Conservation (phyloP, 2,888 invertebrate genomes). For the Hedychridium roseum region DNA sequence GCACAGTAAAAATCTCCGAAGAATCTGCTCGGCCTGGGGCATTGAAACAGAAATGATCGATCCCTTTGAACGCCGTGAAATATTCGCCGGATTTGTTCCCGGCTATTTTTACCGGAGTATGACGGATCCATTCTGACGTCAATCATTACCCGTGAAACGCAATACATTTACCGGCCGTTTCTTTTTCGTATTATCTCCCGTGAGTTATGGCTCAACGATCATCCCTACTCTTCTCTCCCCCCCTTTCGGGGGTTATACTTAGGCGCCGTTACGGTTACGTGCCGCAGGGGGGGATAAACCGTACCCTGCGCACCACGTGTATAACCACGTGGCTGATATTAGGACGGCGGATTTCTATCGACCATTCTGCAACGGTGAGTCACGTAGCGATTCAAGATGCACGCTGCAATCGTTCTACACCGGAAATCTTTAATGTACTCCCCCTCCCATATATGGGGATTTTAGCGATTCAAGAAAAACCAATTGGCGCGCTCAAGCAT, state of each 20-base stretch:
- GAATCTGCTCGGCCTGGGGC: too few species aligned
- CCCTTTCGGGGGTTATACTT: background rate
- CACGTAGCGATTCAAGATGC: too few species aligned
- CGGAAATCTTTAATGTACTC: too few species aligned
- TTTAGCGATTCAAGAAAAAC: too few species aligned
- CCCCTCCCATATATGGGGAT: too few species aligned
- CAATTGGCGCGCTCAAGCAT: too few species aligned
- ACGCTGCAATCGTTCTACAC: too few species aligned
- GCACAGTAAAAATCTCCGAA: too few species aligned
- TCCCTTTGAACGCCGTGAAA: constrained; percentile 33
- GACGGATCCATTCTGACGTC: constrained; percentile 24
- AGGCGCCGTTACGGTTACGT: background rate
- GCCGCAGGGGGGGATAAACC: background rate
- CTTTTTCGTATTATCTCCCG: constrained; percentile 1
- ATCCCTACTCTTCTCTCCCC: too few species aligned
- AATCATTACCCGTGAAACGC: constrained; percentile 38
- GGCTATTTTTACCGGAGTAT: background rate
- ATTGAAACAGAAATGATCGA: constrained; percentile 24
- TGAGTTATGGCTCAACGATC: too few species aligned
- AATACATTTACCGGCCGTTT: constrained; percentile 10
- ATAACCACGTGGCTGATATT: background rate
- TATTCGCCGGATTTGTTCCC: background rate
- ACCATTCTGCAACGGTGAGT: too few species aligned
- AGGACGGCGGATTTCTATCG: too few species aligned
- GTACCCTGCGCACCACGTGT: background rate